These are phyloP conservation scores for Halictus rubicundus DNA, from an alignment of 1,140 invertebrate species.

Conservation along the genomic window DNA sequence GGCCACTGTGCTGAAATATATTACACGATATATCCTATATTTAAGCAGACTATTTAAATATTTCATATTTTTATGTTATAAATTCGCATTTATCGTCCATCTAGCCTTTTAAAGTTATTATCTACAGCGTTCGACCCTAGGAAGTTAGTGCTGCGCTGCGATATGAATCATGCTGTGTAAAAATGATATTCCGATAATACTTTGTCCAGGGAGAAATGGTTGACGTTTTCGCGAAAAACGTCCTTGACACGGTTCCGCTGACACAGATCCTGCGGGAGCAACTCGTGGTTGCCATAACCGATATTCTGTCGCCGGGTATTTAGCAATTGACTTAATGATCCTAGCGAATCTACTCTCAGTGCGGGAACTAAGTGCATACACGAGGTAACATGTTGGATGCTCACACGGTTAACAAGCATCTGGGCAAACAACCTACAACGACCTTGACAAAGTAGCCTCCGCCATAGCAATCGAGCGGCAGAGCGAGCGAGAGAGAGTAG, in stretches of 20 bases:
- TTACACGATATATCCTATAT: no score
- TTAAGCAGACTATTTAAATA: no score
- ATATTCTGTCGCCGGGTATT: conserved; percentile 58
- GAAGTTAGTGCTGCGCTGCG: no score
- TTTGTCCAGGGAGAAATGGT: no score
- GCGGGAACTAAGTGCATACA: conserved; percentile 66
- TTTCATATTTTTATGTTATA: no score
- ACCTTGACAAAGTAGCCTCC: conserved; percentile 54
- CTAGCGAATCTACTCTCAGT: conserved; percentile 62
- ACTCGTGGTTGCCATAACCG: conserved; percentile 40
- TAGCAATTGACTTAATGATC: conserved; percentile 67
- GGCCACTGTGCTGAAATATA: no score
- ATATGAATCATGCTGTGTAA: no score
- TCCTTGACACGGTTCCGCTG: neutral
- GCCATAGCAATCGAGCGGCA: conserved; percentile 5
- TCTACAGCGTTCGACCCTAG: no score
- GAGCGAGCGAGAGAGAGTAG: neutral
- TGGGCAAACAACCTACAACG: conserved; percentile 64
- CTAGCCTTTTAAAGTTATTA: no score
- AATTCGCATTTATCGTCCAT: no score
- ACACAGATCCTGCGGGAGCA: neutral
- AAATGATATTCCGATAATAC: no score
- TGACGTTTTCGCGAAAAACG: no score
- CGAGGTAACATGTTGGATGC: conserved; percentile 63
- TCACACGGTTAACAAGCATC: conserved; percentile 67